phyloP scores from a whole-genome alignment of 2,888 invertebrate genomes.

The Spilarctia lutea region DNA sequence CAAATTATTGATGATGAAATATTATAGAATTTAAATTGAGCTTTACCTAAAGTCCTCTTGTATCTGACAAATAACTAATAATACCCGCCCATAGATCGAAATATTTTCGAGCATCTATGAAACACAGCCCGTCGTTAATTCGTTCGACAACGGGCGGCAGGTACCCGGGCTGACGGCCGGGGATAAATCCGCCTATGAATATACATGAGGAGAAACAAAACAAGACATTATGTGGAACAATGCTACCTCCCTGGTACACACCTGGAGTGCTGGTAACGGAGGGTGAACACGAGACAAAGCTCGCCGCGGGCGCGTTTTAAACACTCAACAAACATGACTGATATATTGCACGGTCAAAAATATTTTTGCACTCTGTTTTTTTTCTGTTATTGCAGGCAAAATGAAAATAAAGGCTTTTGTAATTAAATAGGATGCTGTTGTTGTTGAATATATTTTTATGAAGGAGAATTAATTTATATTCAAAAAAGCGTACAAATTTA shows the following conservation, averaged over 20 bases:
- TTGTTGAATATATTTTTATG: neutral
- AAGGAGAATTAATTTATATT: neutral
- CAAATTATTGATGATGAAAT: neutral
- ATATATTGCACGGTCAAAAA: slow-evolving; percentile 36
- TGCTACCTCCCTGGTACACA: slow-evolving; percentile 31
- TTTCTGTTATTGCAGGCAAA: neutral
- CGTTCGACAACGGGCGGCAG: slow-evolving; percentile 37
- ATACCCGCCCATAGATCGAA: neutral
- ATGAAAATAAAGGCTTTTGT: neutral
- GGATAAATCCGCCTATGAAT: slow-evolving; percentile 56
- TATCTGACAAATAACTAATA: slow-evolving; percentile 1
- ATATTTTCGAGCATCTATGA: slow-evolving; percentile 18
- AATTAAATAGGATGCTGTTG: neutral
- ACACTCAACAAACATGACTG: slow-evolving; percentile 25
- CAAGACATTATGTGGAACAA: slow-evolving; percentile 57
- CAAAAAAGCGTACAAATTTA: neutral
- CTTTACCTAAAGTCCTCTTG: neutral
- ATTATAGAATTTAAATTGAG: neutral
- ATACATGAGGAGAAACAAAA: slow-evolving; percentile 62
- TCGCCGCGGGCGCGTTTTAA: neutral
- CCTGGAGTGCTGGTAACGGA: slow-evolving; percentile 23
- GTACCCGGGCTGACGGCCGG: slow-evolving; percentile 24
- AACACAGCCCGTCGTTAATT: slow-evolving; percentile 20
- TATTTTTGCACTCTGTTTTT: slow-evolving; percentile 1
- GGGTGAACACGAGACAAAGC: slow-evolving; percentile 14